Evolutionary conservation across 2,888 invertebrate genomes (phyloP).

Genomic region (Desoria tigrina): DNA sequence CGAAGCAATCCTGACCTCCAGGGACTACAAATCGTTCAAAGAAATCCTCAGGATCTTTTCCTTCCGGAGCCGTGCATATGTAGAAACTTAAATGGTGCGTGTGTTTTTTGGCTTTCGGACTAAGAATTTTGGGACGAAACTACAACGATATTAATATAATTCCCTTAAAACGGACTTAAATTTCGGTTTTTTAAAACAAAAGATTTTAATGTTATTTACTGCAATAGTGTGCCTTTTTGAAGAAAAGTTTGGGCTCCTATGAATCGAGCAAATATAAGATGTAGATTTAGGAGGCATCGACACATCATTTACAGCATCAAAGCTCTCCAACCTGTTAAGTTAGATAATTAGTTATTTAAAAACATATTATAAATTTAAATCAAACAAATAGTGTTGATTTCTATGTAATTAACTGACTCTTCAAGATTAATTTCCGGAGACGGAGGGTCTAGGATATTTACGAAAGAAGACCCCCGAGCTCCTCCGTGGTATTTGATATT

Average conservation of each 20-base stretch:
- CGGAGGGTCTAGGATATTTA: neutral
- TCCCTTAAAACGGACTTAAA: neutral
- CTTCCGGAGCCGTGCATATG: neutral
- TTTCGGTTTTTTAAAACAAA: neutral
- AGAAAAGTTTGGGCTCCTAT: neutral
- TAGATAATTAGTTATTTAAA: too few species aligned
- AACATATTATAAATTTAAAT: too few species aligned
- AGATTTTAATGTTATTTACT: neutral
- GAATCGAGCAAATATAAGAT: neutral
- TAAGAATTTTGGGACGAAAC: neutral
- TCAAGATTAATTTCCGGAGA: neutral
- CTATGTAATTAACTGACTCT: too few species aligned
- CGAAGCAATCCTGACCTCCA: constrained; percentile 24
- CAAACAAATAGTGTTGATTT: too few species aligned
- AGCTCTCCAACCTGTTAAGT: neutral
- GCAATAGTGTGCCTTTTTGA: neutral
- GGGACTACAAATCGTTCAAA: constrained; percentile 15
- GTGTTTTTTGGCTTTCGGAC: neutral
- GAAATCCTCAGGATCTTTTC: constrained; percentile 10
- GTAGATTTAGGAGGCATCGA: neutral
- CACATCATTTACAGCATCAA: neutral
- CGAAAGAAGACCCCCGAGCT: neutral
- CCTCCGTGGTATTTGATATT: neutral
- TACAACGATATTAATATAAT: neutral
- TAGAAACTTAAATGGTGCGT: neutral